These are phyloP conservation scores for Anisognathus igniventris DNA, from an alignment of 2,797 vertebrate species.

Conservation along the genomic window DNA sequence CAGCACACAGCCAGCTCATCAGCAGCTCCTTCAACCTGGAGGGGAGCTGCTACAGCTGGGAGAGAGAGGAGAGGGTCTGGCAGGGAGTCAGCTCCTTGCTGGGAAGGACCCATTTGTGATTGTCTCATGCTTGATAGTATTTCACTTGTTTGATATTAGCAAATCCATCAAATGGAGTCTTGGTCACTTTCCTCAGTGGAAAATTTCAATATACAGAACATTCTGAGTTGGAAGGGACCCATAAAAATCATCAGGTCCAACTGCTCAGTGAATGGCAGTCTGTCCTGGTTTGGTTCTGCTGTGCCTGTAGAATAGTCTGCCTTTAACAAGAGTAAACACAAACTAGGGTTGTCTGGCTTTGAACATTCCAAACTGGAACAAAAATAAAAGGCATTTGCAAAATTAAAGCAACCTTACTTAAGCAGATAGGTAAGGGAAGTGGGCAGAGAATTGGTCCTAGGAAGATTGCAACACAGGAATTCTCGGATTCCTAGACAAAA, in stretches of 20 bases:
- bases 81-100: background rate
- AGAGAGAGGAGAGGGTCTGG: background rate
- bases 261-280: background rate
- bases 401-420: background rate
- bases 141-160: background rate
- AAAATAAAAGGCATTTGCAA: background rate
- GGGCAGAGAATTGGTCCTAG: background rate
- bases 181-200: background rate
- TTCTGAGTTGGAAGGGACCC: background rate
- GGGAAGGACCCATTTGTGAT: background rate
- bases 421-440: background rate
- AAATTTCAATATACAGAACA: background rate
- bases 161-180: background rate
- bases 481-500: conserved; percentile 25
- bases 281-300: background rate
- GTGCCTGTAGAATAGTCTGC: background rate
- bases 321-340: background rate
- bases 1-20: background rate
- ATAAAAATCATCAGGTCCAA: background rate
- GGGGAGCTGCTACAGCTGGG: background rate
- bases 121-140: background rate
- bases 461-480: background rate
- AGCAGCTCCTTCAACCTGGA: background rate
- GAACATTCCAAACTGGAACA: background rate
- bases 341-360: background rate